These are phyloP conservation scores for Theonella swinhoei DNA, from an alignment of 37 sponge, comb jelly and placozoan genomes.

Conservation along the genomic window DNA sequence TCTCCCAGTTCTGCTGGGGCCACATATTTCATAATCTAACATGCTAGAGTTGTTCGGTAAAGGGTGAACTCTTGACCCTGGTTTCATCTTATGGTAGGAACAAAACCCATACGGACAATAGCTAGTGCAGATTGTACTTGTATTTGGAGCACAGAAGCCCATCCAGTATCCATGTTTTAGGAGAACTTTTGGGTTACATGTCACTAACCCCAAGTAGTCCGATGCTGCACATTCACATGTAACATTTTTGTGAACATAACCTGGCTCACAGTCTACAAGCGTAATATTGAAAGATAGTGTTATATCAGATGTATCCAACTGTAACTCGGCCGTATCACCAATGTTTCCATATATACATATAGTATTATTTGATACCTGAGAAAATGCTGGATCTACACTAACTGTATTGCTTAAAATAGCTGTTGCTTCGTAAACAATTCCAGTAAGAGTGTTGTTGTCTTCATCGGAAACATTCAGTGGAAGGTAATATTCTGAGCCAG, in stretches of 20 bases:
- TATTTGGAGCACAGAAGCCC: background rate
- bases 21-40: slow-evolving; percentile 30
- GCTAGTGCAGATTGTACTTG: slow-evolving; percentile 1
- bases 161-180: background rate
- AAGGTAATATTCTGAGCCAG: background rate
- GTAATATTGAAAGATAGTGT: background rate
- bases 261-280: background rate
- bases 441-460: background rate
- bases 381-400: background rate
- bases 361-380: background rate
- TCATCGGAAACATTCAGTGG: background rate
- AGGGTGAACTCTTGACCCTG: background rate
- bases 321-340: background rate
- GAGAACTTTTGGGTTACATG: background rate
- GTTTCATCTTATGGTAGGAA: background rate
- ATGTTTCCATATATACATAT: background rate
- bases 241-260: background rate
- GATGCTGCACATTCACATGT: background rate
- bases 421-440: background rate
- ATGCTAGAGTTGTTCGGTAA: background rate
- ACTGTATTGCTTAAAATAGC: background rate
- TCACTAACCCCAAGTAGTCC: background rate
- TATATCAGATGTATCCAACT: background rate
- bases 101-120: slow-evolving; percentile 44
- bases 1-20: slow-evolving; percentile 15